Evolutionary conservation across 2,113 vertebrate genomes (phyloP), one percentile per base, ranked within the genome.

Genomic region (Catharus minimus): DNA sequence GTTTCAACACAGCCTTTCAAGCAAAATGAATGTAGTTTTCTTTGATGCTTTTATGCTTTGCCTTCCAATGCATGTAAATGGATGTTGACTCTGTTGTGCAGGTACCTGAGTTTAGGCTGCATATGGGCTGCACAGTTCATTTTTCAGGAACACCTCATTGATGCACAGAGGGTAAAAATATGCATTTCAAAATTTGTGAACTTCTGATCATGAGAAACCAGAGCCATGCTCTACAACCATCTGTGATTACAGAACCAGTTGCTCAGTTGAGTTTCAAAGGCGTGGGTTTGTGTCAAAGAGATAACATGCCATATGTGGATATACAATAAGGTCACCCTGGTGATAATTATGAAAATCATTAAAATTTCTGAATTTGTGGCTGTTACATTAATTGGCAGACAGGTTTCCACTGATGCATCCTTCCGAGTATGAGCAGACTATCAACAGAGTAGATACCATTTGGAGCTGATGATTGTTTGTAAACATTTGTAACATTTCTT

Each of bases 231-330:
- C 74, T 93, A 32, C 74, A 84, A 10, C 93, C 80, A 79, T 92
- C 81, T 95, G 92, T 90, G 89, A 90, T 92, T 78, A 69, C 86
- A 94, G 66, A 92, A 28, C 43, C 47, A 56, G 43, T 95, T 94
- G 86, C 93, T 95, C 92, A 90, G 50, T 91, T 93, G 55, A 76
- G 86, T 94, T 93, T 90, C 88, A 84, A 23, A 93, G 90, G 67
- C 7, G 20, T 94, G 71, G 92, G 81, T 73, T 76, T 93, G 58
- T 94, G 74, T 76, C 90, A 84, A 18, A 79, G 93, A 87, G 65
- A 47, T 84, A 73, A 55, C 1, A 0, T 92, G 55, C 69, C 79
- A 16, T 61, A 73, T 61, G 58, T 55, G 50, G 66, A 69, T 66
- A 67, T 50, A 26, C 49, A 28, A 50, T 50, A 50, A 50, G 81